Evolutionary conservation across 2,888 invertebrate genomes (phyloP).

Genomic region (Baccha elongata): DNA sequence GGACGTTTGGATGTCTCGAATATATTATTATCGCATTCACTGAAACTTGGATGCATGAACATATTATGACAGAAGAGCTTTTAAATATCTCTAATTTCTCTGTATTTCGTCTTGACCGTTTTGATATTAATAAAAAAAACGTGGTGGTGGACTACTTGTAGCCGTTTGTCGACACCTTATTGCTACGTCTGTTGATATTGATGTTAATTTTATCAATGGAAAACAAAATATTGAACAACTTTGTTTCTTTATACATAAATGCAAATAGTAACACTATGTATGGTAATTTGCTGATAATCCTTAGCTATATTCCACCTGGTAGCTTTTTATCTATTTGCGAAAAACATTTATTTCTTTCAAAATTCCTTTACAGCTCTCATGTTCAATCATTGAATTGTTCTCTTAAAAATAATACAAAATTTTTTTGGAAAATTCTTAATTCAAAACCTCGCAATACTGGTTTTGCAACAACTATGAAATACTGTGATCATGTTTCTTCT

Average conservation of each 20-base stretch:
- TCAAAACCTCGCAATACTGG: too few species aligned
- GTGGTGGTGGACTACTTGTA: background rate
- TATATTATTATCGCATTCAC: background rate
- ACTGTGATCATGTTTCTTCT: too few species aligned
- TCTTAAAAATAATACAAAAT: too few species aligned
- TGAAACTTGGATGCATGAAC: background rate
- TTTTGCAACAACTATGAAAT: too few species aligned
- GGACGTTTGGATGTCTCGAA: too few species aligned
- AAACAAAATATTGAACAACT: background rate
- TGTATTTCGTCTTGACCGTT: background rate
- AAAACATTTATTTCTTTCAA: background rate
- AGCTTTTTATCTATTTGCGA: background rate
- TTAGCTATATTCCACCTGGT: slow-evolving; percentile 3
- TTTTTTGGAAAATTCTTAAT: too few species aligned
- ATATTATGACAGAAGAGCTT: background rate
- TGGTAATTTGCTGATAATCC: background rate
- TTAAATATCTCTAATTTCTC: background rate
- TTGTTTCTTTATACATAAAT: background rate
- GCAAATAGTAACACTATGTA: background rate
- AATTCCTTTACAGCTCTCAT: too few species aligned
- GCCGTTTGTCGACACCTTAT: background rate
- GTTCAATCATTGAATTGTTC: too few species aligned
- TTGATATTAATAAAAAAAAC: background rate
- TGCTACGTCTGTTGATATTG: background rate
- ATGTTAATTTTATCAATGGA: background rate